These are phyloP conservation scores for Cyprinodon brontotheroides DNA, from an alignment of 2,113 vertebrate genomes.

Conservation along the genomic window DNA sequence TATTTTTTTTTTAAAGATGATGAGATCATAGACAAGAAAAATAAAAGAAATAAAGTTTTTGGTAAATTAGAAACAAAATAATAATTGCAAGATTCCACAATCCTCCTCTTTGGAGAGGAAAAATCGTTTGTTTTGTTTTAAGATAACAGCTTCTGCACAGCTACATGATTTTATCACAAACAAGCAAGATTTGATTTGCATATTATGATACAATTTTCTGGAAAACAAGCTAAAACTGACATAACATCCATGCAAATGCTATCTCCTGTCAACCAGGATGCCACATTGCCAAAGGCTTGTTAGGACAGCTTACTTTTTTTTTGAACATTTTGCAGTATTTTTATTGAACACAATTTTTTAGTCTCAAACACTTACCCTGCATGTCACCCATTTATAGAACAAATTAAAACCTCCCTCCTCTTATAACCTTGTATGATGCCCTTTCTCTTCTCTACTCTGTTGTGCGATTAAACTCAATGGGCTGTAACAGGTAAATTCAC, in stretches of 20 bases:
- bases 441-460: not conserved
- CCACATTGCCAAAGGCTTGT: not conserved
- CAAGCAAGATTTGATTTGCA: not conserved
- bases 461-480: constrained; percentile 4
- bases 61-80: too few species aligned
- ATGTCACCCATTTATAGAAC: not conserved
- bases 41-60: too few species aligned
- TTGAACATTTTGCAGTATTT: not conserved
- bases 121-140: not conserved
- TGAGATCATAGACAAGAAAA: too few species aligned
- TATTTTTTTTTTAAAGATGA: too few species aligned
- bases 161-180: not conserved
- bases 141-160: not conserved
- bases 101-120: too few species aligned
- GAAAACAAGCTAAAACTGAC: not conserved
- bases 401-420: not conserved
- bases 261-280: not conserved
- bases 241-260: not conserved
- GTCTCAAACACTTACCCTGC: not conserved
- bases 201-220: not conserved
- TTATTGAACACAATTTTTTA: not conserved
- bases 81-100: too few species aligned
- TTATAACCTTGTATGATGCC: not conserved
- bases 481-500: not conserved
- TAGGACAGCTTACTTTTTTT: not conserved